These are phyloP conservation scores for Alfaro cultratus DNA, from an alignment of 2,797 vertebrate genomes.

Conservation along the genomic window DNA sequence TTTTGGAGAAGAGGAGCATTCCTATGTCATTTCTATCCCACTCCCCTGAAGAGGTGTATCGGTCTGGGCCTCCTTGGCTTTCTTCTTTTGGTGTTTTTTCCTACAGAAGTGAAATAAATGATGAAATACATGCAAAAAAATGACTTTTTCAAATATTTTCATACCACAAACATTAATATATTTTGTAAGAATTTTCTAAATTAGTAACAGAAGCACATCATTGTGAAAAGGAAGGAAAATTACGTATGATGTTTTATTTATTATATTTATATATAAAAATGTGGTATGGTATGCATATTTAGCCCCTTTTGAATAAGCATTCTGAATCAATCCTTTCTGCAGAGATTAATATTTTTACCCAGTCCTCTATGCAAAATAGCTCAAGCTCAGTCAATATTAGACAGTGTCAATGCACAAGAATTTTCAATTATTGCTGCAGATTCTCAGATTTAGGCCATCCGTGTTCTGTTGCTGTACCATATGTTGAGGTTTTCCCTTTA, in stretches of 20 bases:
- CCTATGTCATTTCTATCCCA: slow-evolving; percentile 66
- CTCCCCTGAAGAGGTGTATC: slow-evolving; percentile 53
- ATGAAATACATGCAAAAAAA: not conserved
- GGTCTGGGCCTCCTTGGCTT: slow-evolving; percentile 30
- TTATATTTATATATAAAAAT: not conserved
- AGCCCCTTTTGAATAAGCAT: not conserved
- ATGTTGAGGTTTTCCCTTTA: not conserved
- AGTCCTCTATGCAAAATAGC: not conserved
- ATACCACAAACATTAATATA: not conserved
- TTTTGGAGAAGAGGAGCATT: not conserved
- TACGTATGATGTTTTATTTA: not conserved
- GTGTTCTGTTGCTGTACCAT: not conserved
- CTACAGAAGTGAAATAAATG: slow-evolving; percentile 43
- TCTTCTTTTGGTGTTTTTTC: slow-evolving; percentile 54
- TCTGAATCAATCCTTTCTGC: not conserved
- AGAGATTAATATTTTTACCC: not conserved
- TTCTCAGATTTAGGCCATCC: not conserved
- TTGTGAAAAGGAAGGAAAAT: not conserved
- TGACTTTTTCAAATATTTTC: not conserved
- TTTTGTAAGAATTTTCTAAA: not conserved
- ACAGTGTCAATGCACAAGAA: not conserved
- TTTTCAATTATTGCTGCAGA: not conserved
- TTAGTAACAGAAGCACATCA: not conserved
- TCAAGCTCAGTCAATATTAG: not conserved
- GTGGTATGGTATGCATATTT: not conserved